Evolutionary conservation across 2,113 vertebrate genomes (phyloP), one percentile per base, ranked within the genome.

Genomic region (Trematomus loennbergii): DNA sequence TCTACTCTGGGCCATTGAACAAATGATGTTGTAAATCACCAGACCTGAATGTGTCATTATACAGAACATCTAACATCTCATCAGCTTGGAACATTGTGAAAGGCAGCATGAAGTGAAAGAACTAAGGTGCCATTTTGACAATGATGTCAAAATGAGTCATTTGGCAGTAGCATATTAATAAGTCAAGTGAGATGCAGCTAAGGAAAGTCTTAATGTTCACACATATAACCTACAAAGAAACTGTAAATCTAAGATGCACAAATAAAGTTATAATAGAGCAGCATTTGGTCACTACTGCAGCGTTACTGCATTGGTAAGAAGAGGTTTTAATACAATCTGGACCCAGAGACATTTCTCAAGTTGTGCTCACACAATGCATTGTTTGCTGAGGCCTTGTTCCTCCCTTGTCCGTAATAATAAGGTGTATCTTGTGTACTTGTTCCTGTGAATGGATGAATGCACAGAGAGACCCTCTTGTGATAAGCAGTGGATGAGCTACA

Each of bases 11-110:
- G 15, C 62, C 78, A 49, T 33, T 75, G 58, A 64, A 57, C 78
- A 87, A 66, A 87, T 65, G 9, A 69, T 33, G 64, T 40, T 60
- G 29, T 62, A 40, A 81, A 78, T 59, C 83, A 66, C 36, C 36
- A 59, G 58, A 78, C 50, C 77, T 48, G 66, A 73, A 64, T 71
- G 22, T 77, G 9, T 58, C 66, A 76, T 55, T 43, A 63, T 22
- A 57, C 40, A 63, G 18, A 58, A 25, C 77, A 72, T 54, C 69
- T n/a, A 68, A 57, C 52, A 59, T 68, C 45, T 61, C 77, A 63
- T 77, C 57, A 74, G 3, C 53, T 25, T 36, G n/a, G 63, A 46
- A 43, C 33, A 71, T 15, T 78, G 58, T 66, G 33, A 52, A 78
- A 60, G 33, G 25, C 33, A 22, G 3, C 66, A 1, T 36, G 20